phyloP scores from a whole-genome alignment of 2,113 vertebrate species.

The Chauna torquata region DNA sequence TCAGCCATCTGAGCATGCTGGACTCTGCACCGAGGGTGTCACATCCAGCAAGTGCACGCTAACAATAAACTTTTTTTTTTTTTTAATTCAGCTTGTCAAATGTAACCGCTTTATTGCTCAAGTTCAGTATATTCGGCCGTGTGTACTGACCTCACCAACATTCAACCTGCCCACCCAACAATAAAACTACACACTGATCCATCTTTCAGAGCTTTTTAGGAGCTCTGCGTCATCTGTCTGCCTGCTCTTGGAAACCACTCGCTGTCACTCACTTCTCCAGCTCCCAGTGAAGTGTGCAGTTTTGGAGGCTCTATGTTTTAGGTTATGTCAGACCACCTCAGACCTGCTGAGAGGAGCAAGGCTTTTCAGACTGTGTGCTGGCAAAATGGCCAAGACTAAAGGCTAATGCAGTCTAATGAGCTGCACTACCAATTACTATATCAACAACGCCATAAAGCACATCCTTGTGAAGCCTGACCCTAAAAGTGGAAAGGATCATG shows the following conservation, averaged over 20 bases:
- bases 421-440: not conserved
- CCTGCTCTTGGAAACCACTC: not conserved
- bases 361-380: not conserved
- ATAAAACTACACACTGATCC: not conserved
- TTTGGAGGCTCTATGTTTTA: not conserved
- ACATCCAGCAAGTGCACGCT: not conserved
- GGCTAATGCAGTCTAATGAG: not conserved
- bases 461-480: not conserved
- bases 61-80: not conserved
- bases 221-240: not conserved
- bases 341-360: not conserved
- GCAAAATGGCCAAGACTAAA: not conserved
- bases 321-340: not conserved
- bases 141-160: not conserved
- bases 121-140: not conserved
- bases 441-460: not conserved
- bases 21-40: not conserved
- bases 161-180: not conserved
- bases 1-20: not conserved
- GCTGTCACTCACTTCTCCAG: not conserved
- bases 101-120: not conserved
- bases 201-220: not conserved
- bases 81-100: not conserved
- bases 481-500: not conserved
- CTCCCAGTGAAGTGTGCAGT: not conserved